phyloP scores from a whole-genome alignment of 2,113 vertebrate genomes.

The Heliornis fulica region DNA sequence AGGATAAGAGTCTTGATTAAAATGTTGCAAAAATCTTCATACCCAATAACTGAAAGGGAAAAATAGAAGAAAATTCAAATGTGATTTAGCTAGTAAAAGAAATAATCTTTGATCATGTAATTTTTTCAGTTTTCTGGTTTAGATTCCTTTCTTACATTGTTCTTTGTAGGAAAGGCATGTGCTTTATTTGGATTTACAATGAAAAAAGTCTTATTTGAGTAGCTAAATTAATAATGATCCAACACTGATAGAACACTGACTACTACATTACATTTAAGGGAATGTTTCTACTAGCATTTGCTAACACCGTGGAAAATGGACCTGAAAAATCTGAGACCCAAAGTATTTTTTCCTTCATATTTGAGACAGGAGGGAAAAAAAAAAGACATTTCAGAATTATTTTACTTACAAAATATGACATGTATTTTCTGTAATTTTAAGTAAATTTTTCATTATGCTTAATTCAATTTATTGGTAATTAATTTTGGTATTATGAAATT shows the following conservation, averaged over 20 bases:
- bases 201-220: not conserved
- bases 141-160: not conserved
- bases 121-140: slow-evolving; percentile 4
- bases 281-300: not conserved
- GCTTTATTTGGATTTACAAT: not conserved
- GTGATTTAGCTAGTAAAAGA: not conserved
- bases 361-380: not conserved
- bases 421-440: not conserved
- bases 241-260: not conserved
- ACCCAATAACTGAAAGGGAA: slow-evolving; percentile 10
- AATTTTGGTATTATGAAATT: not conserved
- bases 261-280: not conserved
- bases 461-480: not conserved
- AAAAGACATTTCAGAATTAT: not conserved
- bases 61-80: slow-evolving; percentile 16
- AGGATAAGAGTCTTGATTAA: slow-evolving; percentile 50
- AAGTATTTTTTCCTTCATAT: not conserved
- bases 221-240: not conserved
- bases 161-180: not conserved
- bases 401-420: not conserved
- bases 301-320: not conserved
- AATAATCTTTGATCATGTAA: not conserved
- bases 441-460: not conserved
- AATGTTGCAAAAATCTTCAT: slow-evolving; percentile 21
- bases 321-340: not conserved